Percentiles rank a stretch among this genome's conserved stretches.
Evolutionary conservation across 2,888 invertebrate species (phyloP).

Genomic region (Lingula anatina): DNA sequence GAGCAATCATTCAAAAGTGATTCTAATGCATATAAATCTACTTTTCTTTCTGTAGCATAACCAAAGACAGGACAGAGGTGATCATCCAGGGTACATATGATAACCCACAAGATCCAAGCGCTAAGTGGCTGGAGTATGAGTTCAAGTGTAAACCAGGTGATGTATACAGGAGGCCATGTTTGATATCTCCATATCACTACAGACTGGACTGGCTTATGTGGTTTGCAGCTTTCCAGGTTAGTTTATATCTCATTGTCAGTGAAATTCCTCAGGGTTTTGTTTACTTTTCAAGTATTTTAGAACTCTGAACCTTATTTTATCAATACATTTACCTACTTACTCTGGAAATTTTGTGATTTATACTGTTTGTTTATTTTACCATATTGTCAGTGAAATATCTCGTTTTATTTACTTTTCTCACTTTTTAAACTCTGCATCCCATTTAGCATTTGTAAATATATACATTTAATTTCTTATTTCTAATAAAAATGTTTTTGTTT

Average conservation of each 20-base stretch:
- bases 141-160: constrained; percentile 55
- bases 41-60: constrained; percentile 35
- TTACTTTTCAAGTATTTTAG: not conserved
- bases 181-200: constrained; percentile 54
- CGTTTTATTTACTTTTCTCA: too few relatives aligned
- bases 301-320: not conserved
- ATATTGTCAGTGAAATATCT: too few relatives aligned
- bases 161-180: constrained; percentile 43
- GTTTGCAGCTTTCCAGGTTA: constrained; percentile 54
- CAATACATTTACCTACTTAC: not conserved
- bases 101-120: constrained; percentile 27
- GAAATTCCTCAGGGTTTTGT: too few relatives aligned
- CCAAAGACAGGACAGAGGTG: constrained; percentile 51
- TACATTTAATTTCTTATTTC: too few relatives aligned
- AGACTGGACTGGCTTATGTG: constrained; percentile 54
- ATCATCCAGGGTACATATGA: constrained; percentile 50
- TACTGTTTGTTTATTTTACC: not conserved
- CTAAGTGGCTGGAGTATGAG: constrained; percentile 52
- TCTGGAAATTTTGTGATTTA: not conserved
- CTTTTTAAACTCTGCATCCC: too few relatives aligned
- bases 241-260: not conserved
- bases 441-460: too few relatives aligned
- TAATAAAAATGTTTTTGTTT: too few relatives aligned
- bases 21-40: too few relatives aligned
- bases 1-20: too few relatives aligned